A percentile compares a stretch with the other conserved stretches of the same genome.
Evolutionary conservation across 2,113 vertebrate genomes (phyloP).

Genomic region (Lonchura striata): DNA sequence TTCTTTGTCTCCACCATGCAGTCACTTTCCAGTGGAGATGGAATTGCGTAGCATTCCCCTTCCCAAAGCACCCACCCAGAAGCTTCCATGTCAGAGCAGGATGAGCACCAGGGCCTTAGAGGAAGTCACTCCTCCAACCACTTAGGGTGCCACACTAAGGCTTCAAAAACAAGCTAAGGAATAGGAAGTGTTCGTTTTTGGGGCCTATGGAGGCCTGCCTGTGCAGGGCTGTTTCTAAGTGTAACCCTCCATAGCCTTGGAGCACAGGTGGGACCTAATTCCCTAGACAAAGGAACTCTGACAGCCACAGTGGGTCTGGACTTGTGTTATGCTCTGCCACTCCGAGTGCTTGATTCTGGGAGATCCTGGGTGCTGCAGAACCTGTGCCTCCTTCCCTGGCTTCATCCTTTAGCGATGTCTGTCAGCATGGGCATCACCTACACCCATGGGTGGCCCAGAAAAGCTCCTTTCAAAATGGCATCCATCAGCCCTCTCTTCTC

Average conservation of each 20-base stretch:
- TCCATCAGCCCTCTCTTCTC: neutral
- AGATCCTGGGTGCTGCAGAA: neutral
- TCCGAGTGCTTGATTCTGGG: neutral
- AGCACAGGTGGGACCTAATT: neutral
- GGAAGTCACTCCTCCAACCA: neutral
- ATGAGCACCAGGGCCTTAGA: neutral
- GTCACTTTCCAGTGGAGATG: neutral
- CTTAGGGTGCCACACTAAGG: neutral
- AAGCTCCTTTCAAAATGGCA: neutral
- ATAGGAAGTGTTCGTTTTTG: neutral
- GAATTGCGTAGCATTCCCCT: neutral
- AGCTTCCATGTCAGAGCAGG: neutral
- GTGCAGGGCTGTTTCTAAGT: neutral
- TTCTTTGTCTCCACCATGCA: neutral
- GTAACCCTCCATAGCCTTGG: neutral
- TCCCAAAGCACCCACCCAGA: neutral
- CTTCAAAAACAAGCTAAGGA: neutral
- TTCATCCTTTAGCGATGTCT: neutral
- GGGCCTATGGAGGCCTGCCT: neutral
- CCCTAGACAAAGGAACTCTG: rapidly evolving
- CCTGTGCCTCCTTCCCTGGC: neutral
- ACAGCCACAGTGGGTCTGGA: neutral
- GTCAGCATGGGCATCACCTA: neutral
- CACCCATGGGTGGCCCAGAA: neutral
- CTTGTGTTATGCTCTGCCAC: neutral